Evolutionary conservation across 2,888 invertebrate species (phyloP), one percentile per base, ranked within the genome.

Genomic region (Cinara cedri): DNA sequence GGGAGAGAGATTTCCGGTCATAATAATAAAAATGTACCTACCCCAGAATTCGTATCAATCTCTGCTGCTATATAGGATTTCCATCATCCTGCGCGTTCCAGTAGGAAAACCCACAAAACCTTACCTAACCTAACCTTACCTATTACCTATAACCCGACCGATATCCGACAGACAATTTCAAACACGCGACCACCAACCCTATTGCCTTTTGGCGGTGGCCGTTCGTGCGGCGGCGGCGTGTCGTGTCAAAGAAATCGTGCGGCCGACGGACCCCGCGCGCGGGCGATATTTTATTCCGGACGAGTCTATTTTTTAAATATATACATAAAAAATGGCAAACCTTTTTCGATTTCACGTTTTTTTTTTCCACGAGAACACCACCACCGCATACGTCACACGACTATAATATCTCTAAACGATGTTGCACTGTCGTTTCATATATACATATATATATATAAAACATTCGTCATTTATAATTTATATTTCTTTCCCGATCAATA

Each of bases 211-310:
- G 14, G 72, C 46, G 60, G n/a, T 24, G 26, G n/a, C 24, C 46
- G 46, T 62, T 72, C 60, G 60, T 72, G 72, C 57, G 24, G 51
- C 46, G 46, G 14, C 60, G 60, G 24, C 46, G 13, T 71, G 60
- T 62, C 62, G 62, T 62, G 62, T 72, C 62, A 51, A 62, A 60
- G 14, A 72, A 72, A 72, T 72, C 72, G 72, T 72, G 72, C 62
- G 34, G 26, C 55, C 71, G 11, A 10, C 70, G 34, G 54, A 70
- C 34, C 34, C 34, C n/a, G 16, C 42, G 68, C 54, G 11, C 34
- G 34, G 10, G 14, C 42, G 42, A 71, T 21, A 8, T 49, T 26
- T 60, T 26, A 51, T 19, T 62, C n/a, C 19, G 9, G 46, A 19
- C 60, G 14, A 42, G 34, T 34, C 34, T 4, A 4, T 34, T 34